Evolutionary conservation across 1,140 invertebrate genomes (phyloP).

Genomic region (Acromyrmex charruanus): DNA sequence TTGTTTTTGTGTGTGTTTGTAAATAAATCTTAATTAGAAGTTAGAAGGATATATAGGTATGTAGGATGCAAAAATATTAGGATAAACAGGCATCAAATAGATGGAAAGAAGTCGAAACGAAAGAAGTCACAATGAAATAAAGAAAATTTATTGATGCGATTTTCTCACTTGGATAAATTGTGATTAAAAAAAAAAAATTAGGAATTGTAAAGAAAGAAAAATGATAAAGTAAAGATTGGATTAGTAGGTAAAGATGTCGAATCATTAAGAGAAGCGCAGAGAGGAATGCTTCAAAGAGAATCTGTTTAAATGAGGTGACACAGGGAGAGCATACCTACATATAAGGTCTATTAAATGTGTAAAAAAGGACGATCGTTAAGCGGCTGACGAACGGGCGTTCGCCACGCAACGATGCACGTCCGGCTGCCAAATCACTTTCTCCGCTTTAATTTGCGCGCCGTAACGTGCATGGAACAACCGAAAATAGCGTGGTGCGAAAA

Average conservation of each 20-base stretch:
- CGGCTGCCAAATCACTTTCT: slow-evolving; percentile 70
- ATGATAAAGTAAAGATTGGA: background rate
- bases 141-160: background rate
- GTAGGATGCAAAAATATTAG: background rate
- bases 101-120: background rate
- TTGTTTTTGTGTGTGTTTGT: background rate
- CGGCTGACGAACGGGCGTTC: slow-evolving; percentile 19
- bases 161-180: background rate
- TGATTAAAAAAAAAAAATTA: background rate
- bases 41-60: background rate
- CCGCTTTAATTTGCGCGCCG: slow-evolving; percentile 73
- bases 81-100: background rate
- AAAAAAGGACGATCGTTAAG: slow-evolving; percentile 47
- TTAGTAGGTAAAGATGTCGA: background rate
- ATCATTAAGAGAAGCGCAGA: slow-evolving; percentile 10
- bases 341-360: slow-evolving; percentile 38
- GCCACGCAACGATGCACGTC: slow-evolving; percentile 60
- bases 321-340: background rate
- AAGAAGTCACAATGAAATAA: background rate
- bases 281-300: slow-evolving; percentile 18
- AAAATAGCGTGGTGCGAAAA: slow-evolving; percentile 31
- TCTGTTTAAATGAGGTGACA: slow-evolving; percentile 11
- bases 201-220: background rate
- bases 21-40: background rate
- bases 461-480: slow-evolving; percentile 66